A percentile compares a stretch with the other conserved stretches of the same genome.
Evolutionary conservation across 2,888 invertebrate species (phyloP).

Genomic region (Falcaria lacertinaria): DNA sequence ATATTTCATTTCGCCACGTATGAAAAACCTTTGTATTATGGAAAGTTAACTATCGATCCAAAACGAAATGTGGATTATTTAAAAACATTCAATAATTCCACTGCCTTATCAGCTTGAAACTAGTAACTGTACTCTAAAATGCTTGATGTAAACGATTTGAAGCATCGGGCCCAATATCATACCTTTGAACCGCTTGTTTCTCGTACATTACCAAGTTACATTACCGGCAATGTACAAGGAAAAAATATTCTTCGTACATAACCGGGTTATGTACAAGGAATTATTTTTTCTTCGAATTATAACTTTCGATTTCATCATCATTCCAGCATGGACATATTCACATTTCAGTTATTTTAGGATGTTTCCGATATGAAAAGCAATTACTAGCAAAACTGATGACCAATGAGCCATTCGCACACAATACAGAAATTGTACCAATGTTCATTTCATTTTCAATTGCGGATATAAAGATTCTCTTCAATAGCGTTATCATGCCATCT

Average conservation of each 20-base stretch:
- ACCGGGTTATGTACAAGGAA: too few species aligned
- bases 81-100: conserved; percentile 3
- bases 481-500: not conserved
- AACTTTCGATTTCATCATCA: too few species aligned
- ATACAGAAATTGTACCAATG: not conserved
- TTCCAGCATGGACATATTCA: too few species aligned
- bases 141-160: not conserved
- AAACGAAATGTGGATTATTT: not conserved
- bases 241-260: too few species aligned
- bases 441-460: not conserved
- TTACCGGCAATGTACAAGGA: too few species aligned
- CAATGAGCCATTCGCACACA: not conserved
- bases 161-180: not conserved
- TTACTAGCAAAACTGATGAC: not conserved
- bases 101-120: not conserved
- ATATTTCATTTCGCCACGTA: not conserved
- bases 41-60: not conserved
- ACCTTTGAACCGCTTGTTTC: too few species aligned
- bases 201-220: too few species aligned
- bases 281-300: too few species aligned
- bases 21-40: too few species aligned
- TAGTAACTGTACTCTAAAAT: not conserved
- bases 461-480: not conserved
- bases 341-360: too few species aligned
- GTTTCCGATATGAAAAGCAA: not conserved